Evolutionary conservation across 2,797 vertebrate genomes (phyloP), one percentile per base, ranked within the genome.

Genomic region (Propithecus perrieri): DNA sequence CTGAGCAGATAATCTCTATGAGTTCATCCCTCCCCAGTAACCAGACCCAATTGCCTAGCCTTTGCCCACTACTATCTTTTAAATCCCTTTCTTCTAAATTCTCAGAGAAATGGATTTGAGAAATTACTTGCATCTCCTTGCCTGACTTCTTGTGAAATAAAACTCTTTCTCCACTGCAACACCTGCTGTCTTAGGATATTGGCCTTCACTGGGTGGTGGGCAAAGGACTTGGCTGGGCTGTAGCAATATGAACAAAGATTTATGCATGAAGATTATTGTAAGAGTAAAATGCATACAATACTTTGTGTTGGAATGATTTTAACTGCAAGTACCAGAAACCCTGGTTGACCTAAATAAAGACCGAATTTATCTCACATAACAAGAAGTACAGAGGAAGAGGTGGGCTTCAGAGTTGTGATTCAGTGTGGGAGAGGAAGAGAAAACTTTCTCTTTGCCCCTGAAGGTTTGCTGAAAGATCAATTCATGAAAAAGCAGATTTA

Each of bases 231-330:
- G 5, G 61, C 30, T n/a, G 61, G 61, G 30, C 30, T 65, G 14
- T n/a, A n/a, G 33, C 14, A 8, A 30, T 17, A 28, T 13, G 8
- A 41, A 74, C 61, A 84, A 83, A 84, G 57, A 65, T 85, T 88
- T 89, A 86, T 61, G 46, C 14, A 91, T 10, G 65, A 86, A 89
- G 46, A 72, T 41, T 43, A 8, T 61, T 46, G 9, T 12, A 63
- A 85, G 12, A 91, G n/a, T 8, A 92, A 95, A 91, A 53, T 41
- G 43, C 65, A 79, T 75, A 55, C 91, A 89, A 90, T 79, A 38
- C 79, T 88, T 96, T 85, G 3, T 65, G 22, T 78, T 79, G 71
- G 24, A 89, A 80, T 78, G 67, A 89, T 88, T 94, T 94, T 90
- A 86, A 69, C 28, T 95, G 53, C 43, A 72, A 97, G 30, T 76